Conservation (phyloP, 2,888 invertebrate species). For the Trichacis sp. region DNA sequence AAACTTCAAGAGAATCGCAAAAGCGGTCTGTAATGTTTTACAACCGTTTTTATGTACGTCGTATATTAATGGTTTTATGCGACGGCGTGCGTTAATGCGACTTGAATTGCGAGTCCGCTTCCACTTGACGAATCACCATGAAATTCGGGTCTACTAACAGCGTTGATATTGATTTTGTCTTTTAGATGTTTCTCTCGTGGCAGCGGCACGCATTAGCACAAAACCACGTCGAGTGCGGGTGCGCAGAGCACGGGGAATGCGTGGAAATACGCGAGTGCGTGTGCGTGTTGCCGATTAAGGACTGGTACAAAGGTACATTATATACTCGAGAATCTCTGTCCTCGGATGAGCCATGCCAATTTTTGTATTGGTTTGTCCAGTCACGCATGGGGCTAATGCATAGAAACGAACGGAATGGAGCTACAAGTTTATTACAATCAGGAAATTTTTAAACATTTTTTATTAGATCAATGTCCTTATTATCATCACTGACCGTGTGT, state of each 20-base stretch:
- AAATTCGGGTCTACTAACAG: conserved; percentile 55
- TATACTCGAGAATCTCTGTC: conserved; percentile 57
- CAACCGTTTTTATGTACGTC: conserved; percentile 8
- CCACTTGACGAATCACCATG: conserved; percentile 40
- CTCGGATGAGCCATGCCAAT: conserved; percentile 28
- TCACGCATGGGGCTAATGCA: conserved; percentile 10
- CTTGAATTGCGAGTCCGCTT: conserved; percentile 39
- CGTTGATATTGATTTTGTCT: conserved; percentile 66
- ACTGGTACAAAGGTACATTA: conserved; percentile 61
- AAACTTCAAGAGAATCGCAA: no score
- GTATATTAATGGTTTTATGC: conserved; percentile 18
- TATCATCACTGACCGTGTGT: no score
- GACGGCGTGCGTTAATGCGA: conserved; percentile 21
- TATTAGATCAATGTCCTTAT: no score
- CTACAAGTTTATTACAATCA: no score
- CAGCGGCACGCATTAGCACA: conserved; percentile 26
- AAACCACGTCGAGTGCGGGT: conserved; percentile 28
- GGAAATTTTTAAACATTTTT: no score
- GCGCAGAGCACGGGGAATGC: conserved; percentile 14
- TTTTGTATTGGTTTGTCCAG: conserved; percentile 39
- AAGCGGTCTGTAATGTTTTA: no score
- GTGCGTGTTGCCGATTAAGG: conserved; percentile 40
- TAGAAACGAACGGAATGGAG: no score
- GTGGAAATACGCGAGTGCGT: conserved; percentile 25
- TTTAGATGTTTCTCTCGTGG: conserved; percentile 53